phyloP scores from a whole-genome alignment of 2,113 vertebrate species.

The Barbus barbus region DNA sequence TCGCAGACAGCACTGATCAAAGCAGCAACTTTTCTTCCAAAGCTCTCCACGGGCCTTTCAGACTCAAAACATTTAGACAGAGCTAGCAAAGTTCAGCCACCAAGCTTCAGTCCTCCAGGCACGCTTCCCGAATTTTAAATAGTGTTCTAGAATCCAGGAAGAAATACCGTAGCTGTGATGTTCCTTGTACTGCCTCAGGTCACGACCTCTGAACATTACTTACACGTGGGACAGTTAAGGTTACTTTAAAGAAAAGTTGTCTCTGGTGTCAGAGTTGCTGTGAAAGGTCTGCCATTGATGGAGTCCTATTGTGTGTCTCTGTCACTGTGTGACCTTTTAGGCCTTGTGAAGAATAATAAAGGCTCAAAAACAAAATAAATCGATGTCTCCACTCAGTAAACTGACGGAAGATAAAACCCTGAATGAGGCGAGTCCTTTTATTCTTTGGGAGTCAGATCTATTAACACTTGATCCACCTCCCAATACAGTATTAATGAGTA shows the following conservation, averaged over 20 bases:
- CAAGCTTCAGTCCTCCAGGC: slow-evolving; percentile 27
- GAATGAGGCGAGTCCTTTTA: background rate
- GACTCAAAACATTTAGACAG: slow-evolving; percentile 13
- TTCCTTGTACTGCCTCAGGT: slow-evolving; percentile 39
- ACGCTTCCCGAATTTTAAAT: slow-evolving; percentile 27
- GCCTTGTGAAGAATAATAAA: background rate
- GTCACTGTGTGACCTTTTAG: slow-evolving; percentile 21
- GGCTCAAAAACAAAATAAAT: slow-evolving; percentile 21
- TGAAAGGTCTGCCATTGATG: slow-evolving; percentile 7
- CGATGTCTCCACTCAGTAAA: slow-evolving; percentile 5
- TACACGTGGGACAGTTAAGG: background rate
- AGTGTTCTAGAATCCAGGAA: slow-evolving; percentile 35
- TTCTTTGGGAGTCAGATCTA: background rate
- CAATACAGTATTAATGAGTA: background rate
- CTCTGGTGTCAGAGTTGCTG: background rate
- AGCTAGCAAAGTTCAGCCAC: slow-evolving; percentile 4
- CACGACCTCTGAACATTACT: slow-evolving; percentile 47
- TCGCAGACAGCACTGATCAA: slow-evolving; percentile 66
- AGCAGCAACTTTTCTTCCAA: slow-evolving; percentile 66
- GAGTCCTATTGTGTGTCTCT: slow-evolving; percentile 20
- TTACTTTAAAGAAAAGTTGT: slow-evolving; percentile 23
- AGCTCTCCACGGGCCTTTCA: slow-evolving; percentile 41
- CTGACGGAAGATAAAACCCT: background rate
- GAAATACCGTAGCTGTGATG: background rate
- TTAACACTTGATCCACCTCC: slow-evolving; percentile 1